phyloP scores from a whole-genome alignment of 1,140 invertebrate genomes.

The Drosophila novamexicana region DNA sequence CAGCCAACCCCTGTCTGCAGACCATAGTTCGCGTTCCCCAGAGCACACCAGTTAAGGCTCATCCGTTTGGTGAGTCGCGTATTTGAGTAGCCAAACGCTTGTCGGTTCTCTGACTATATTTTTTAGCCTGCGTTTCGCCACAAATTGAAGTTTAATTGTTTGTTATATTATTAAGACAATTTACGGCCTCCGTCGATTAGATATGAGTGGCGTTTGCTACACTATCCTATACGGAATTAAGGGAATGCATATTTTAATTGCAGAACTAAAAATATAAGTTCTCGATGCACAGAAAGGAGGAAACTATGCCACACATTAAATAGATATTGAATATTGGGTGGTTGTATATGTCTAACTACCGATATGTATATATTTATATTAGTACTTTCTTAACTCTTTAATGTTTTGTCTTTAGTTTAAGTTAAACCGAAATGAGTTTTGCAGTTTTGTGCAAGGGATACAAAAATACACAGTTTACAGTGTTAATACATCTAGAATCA shows the following conservation, averaged over 20 bases:
- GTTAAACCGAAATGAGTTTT: no score
- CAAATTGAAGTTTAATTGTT: slow-evolving; percentile 64
- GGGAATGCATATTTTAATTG: slow-evolving; percentile 39
- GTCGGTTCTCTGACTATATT: neutral
- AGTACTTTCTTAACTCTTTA: no score
- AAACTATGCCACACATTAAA: no score
- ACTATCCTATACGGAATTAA: slow-evolving; percentile 56
- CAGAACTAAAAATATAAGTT: no score
- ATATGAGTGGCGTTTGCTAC: slow-evolving; percentile 30
- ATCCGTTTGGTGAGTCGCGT: slow-evolving; percentile 47
- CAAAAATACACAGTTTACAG: no score
- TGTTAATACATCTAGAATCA: no score
- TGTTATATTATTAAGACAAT: slow-evolving; percentile 68
- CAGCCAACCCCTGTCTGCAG: slow-evolving; percentile 16
- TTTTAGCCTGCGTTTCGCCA: slow-evolving; percentile 8
- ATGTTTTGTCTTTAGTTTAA: no score
- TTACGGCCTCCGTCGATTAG: slow-evolving; percentile 54
- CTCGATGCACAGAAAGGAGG: no score
- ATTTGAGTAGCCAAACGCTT: slow-evolving; percentile 62
- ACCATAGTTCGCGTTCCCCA: slow-evolving; percentile 3
- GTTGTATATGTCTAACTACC: no score
- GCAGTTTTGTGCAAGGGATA: no score
- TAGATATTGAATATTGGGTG: no score
- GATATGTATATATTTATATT: no score
- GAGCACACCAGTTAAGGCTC: slow-evolving; percentile 8